phyloP scores from a whole-genome alignment of 2,797 vertebrate genomes.

The Ceryle rudis region DNA sequence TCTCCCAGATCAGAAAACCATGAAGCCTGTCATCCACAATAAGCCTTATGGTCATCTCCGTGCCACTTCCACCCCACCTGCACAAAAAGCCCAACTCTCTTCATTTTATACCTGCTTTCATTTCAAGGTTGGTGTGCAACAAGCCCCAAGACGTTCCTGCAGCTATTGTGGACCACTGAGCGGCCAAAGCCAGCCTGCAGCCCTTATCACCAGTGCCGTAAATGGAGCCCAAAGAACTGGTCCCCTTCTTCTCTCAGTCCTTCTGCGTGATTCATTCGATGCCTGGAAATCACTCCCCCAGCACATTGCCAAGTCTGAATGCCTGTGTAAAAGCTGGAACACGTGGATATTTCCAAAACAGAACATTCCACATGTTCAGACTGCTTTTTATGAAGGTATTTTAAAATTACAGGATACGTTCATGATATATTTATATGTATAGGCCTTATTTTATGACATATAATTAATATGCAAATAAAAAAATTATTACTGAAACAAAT shows the following conservation, averaged over 20 bases:
- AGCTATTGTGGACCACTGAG: background rate
- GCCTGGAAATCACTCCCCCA: background rate
- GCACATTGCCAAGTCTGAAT: background rate
- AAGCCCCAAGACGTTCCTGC: background rate
- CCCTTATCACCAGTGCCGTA: background rate
- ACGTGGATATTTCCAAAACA: background rate
- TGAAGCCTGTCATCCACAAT: background rate
- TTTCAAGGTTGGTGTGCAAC: background rate
- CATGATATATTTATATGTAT: background rate
- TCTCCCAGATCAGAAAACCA: background rate
- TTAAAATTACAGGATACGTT: background rate
- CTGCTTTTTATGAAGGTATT: background rate
- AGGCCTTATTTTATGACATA: background rate
- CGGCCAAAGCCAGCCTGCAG: fast-evolving
- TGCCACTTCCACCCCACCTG: background rate
- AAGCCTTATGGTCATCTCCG: fast-evolving
- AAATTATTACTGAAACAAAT: background rate
- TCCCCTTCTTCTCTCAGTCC: background rate
- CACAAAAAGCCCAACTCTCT: background rate
- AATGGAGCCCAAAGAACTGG: background rate
- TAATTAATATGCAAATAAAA: background rate
- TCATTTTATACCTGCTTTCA: background rate
- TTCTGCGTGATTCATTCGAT: background rate
- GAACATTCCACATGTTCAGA: background rate
- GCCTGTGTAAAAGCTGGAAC: background rate